These are phyloP conservation scores for Psylliodes chrysocephalus DNA, from an alignment of 2,888 invertebrate genomes.

Conservation along the genomic window DNA sequence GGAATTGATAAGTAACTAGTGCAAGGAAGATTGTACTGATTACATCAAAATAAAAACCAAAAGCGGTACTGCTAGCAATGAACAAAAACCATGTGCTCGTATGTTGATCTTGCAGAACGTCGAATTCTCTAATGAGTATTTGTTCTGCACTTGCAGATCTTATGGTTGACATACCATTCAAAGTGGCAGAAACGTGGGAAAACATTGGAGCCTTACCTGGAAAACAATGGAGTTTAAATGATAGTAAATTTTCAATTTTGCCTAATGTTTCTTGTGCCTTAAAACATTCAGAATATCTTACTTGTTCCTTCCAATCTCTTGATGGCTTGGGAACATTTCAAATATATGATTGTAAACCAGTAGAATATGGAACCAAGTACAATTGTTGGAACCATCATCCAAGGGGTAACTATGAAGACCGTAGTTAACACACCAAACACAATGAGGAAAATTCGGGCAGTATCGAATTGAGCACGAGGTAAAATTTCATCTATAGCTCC, in stretches of 20 bases:
- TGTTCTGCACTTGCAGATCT: conserved; percentile 80
- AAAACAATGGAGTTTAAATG: too few species aligned
- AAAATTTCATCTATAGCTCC: conserved; percentile 80
- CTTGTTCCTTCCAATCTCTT: conserved; percentile 71
- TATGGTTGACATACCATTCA: conserved; percentile 88
- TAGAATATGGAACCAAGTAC: conserved; percentile 73
- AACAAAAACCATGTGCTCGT: conserved; percentile 73
- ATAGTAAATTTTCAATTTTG: too few species aligned
- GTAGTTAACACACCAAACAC: conserved; percentile 77
- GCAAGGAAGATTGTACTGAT: conserved; percentile 72
- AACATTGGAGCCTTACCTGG: conserved; percentile 80
- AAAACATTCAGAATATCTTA: conserved; percentile 52
- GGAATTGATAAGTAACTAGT: conserved; percentile 73
- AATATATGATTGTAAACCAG: conserved; percentile 72
- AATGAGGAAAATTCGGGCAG: conserved; percentile 73
- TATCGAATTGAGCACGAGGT: conserved; percentile 72
- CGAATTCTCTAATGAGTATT: conserved; percentile 80
- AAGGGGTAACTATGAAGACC: conserved; percentile 76
- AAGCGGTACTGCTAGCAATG: conserved; percentile 71
- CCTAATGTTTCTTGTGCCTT: too few species aligned
- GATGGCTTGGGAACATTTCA: conserved; percentile 76
- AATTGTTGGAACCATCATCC: conserved; percentile 72
- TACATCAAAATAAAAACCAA: conserved; percentile 74
- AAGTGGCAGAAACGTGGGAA: conserved; percentile 86
- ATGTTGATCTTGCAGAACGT: conserved; percentile 76